A percentile compares a stretch with the other conserved stretches of the same genome.
Conservation (phyloP, 2,113 vertebrate genomes). For the Nesoenas mayeri region DNA sequence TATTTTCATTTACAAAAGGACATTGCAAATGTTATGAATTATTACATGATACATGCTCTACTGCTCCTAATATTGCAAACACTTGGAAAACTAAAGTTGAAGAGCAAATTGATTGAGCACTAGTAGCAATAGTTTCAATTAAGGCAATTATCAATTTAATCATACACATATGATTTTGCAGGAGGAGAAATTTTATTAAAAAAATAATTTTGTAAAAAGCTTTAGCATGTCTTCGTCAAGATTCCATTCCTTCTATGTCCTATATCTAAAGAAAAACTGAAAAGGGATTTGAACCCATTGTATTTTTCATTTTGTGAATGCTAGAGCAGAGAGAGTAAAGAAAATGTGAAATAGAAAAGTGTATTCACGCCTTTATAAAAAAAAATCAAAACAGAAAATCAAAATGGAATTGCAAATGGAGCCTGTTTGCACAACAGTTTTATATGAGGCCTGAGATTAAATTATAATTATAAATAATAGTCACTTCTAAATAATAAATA, state of each 20-base stretch:
- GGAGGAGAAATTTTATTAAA: not conserved
- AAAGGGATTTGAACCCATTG: fast-evolving
- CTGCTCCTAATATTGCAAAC: not conserved
- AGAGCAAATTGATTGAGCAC: not conserved
- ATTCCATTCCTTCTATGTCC: not conserved
- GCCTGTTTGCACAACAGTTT: not conserved
- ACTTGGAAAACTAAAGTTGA: not conserved
- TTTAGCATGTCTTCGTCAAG: not conserved
- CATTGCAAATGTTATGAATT: not conserved
- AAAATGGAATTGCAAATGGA: not conserved
- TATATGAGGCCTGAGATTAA: not conserved
- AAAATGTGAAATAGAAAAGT: not conserved
- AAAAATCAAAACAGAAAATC: not conserved
- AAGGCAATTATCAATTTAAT: not conserved
- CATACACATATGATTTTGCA: not conserved
- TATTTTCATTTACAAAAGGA: not conserved
- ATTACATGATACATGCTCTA: not conserved
- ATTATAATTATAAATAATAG: not conserved
- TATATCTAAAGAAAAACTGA: not conserved
- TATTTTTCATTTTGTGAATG: not conserved
- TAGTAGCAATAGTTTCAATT: not conserved
- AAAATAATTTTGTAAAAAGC: not conserved
- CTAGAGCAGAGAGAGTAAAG: not conserved
- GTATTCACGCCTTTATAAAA: not conserved
- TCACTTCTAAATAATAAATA: not conserved